phyloP scores from a whole-genome alignment of 2,888 invertebrate species.

The Penaeus monodon region DNA sequence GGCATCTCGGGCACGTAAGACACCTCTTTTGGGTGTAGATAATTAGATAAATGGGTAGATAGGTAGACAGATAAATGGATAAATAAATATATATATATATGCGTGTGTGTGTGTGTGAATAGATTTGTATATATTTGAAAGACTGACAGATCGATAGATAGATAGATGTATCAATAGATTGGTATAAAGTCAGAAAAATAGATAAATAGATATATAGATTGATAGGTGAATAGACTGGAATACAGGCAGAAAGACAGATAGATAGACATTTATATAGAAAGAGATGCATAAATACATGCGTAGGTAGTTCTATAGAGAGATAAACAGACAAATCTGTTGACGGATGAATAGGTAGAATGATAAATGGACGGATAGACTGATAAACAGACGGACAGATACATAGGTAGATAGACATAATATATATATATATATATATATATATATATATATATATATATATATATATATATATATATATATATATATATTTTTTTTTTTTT shows the following conservation, averaged over 20 bases:
- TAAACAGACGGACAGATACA: no score
- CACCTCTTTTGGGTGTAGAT: no score
- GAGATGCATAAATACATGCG: not conserved
- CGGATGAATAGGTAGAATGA: no score
- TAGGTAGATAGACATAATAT: no score
- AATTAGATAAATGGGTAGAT: not conserved
- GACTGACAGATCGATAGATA: not conserved
- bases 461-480: no score
- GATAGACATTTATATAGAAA: not conserved
- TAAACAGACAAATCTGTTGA: no score
- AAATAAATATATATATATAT: not conserved
- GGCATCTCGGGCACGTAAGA: conserved; percentile 82
- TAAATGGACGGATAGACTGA: no score
- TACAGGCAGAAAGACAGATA: not conserved
- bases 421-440: no score
- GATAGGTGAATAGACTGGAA: not conserved
- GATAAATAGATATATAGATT: not conserved
- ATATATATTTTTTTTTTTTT: no score
- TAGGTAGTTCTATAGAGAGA: no score
- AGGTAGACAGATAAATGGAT: not conserved
- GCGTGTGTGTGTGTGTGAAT: no score
- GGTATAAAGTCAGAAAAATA: not conserved
- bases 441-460: no score
- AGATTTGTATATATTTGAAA: not conserved
- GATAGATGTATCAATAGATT: not conserved